Base-by-base conservation (phyloP, 2,888 invertebrate species). In the Drosophila atripex region DNA sequence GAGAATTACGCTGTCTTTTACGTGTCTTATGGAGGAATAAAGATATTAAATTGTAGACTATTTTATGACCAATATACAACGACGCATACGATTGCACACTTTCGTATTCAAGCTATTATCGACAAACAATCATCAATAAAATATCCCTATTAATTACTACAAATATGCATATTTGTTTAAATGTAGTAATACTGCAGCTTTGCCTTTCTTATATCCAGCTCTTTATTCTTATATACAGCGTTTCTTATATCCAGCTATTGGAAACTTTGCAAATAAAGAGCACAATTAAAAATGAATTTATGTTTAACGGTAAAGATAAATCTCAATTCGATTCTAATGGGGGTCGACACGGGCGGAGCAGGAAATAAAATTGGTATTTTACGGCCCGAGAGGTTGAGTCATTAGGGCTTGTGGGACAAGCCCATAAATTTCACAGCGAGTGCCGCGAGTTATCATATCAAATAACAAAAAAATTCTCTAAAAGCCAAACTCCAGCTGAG, bases 401-500 rank as follows among this genome's bases (percentile, higher is more conserved):
- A 65, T 64, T 53, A 46, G 66, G 53, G 66, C 52, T 53, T 45
- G 64, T 45, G 53, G 18, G 45, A 64, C 64, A 64, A 53, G 66
- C 66, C 64, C 21, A 53, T 64, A 64, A 64, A 65, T 64, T 66
- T 64, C 63, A 52, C 52, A 23, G 14, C 66, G 35, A 46, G 21
- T 65, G 53, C 23, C 45, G 66, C 25, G 35, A 16, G 66, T 16
- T 66, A 45, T 66, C 30, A 64, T 66, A 21, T 53, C 54, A 43
- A 2, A 21, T 52, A 45, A 65, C 63, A 52, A 64, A 46, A 35
- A 65, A 65, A 46, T 64, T 63, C 28, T 21, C 53, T 45, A 11
- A n/a, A 46, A 66, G 66, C 46, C 45, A 53, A 63, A 64, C 64
- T 64, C 66, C 66, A 64, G 64, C 64, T 64, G 64, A 38, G 64